Evolutionary conservation across 2,888 invertebrate species (phyloP), one percentile per base, ranked within the genome.

Genomic region (Helleia helle): DNA sequence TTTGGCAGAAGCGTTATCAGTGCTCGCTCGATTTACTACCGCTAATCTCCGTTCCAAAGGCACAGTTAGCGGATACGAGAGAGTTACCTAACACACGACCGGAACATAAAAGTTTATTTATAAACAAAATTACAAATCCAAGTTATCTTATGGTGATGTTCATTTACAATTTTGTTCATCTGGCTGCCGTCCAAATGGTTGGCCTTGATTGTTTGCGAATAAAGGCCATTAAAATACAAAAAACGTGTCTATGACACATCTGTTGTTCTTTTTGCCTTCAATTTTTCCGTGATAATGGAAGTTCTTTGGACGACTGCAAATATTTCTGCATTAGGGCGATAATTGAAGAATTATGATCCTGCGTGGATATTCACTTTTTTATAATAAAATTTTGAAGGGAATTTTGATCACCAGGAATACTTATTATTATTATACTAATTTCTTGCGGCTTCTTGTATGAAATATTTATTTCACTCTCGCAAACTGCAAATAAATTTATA

Each of bases 1-100:
- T 72, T 74, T 76, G 73, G 73, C 76, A 71, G 62, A 54, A 60
- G 56, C 58, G 63, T 65, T 71, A 71, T 71, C 71, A 58, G 58
- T 49, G 48, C 37, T 42, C 43, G 47, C 46, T 38, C 50, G 51
- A 51, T 52, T 50, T 55, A 52, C 48, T 40, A 40, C 44, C 40
- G 47, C 46, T 48, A 48, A 48, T 44, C 46, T 48, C 26, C 34
- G 40, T 42, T 41, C 41, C 42, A 40, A 30, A 40, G 39, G 39
- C 31, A 14, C 24, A 30, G 39, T 30, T 40, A 31, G 15, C 31
- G 30, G 34, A 36, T 24, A 12, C 12, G 29, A 22, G 37, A 26
- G 28, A 17, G 30, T 39, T 40, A 31, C 17, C 30, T 40, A 40
- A 40, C 30, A 29, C 2, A 26, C 26, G 3, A n/a, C 9, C 26